Conservation (phyloP, 2,113 vertebrate species). For the Leptosomus discolor region DNA sequence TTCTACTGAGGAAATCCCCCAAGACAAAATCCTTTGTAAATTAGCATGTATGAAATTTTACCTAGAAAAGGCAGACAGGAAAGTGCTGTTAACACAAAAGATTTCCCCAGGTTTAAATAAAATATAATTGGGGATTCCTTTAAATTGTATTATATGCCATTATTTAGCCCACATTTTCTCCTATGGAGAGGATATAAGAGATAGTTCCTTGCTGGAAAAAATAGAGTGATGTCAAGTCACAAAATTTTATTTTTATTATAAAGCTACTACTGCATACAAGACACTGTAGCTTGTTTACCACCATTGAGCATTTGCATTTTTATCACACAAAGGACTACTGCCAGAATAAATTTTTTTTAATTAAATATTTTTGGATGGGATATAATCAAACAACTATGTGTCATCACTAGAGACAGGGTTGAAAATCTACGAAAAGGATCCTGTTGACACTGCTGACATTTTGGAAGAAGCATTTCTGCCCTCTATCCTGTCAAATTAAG, state of each 20-base stretch:
- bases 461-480: neutral
- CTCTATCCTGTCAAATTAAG: neutral
- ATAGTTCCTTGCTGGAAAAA: neutral
- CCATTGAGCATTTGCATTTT: neutral
- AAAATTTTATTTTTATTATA: neutral
- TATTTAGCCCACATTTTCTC: neutral
- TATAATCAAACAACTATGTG: neutral
- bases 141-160: neutral
- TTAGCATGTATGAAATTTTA: neutral
- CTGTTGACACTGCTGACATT: neutral
- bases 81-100: neutral
- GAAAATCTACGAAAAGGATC: neutral
- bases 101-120: neutral
- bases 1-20: neutral
- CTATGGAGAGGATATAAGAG: neutral
- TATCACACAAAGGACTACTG: neutral
- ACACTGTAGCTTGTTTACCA: neutral
- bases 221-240: neutral
- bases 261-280: neutral
- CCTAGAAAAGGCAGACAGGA: neutral
- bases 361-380: neutral
- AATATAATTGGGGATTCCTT: neutral
- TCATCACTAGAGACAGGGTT: neutral
- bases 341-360: neutral
- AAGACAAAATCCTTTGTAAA: neutral